phyloP scores from a whole-genome alignment of 2,113 vertebrate species.

The Engystomops pustulosus region DNA sequence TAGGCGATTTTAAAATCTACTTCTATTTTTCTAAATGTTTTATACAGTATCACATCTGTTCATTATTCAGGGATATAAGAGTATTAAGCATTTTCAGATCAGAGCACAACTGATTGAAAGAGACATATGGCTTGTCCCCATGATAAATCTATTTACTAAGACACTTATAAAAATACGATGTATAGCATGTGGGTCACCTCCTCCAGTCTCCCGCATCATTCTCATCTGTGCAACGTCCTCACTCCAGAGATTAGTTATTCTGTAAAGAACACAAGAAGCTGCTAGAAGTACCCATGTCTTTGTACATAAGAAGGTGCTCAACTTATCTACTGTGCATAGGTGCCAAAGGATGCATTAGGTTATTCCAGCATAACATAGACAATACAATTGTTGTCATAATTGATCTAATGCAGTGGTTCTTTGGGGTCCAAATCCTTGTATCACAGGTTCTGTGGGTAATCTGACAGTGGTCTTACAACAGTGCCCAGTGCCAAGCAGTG shows the following conservation, averaged over 20 bases:
- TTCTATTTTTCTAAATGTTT: slow-evolving; percentile 41
- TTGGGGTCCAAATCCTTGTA: neutral
- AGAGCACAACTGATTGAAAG: slow-evolving; percentile 34
- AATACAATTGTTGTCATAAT: neutral
- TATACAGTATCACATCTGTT: slow-evolving; percentile 28
- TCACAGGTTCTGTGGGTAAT: neutral
- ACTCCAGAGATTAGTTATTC: neutral
- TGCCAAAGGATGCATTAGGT: neutral
- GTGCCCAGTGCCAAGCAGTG: neutral
- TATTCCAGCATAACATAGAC: neutral
- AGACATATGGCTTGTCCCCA: neutral
- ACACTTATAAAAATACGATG: neutral
- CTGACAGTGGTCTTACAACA: neutral
- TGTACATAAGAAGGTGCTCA: neutral
- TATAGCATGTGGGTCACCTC: neutral
- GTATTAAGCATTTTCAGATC: slow-evolving; percentile 7
- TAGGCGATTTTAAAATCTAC: slow-evolving; percentile 13
- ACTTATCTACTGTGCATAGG: neutral
- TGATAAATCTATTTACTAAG: neutral
- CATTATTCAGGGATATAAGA: slow-evolving; percentile 38
- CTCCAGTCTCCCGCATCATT: neutral
- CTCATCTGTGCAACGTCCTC: neutral
- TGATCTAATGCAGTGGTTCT: neutral
- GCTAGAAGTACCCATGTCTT: neutral
- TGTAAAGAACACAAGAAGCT: neutral